Percentiles rank a stretch among this genome's conserved stretches.
Evolutionary conservation across 2,797 vertebrate species (phyloP).

Genomic region (Morus bassanus): DNA sequence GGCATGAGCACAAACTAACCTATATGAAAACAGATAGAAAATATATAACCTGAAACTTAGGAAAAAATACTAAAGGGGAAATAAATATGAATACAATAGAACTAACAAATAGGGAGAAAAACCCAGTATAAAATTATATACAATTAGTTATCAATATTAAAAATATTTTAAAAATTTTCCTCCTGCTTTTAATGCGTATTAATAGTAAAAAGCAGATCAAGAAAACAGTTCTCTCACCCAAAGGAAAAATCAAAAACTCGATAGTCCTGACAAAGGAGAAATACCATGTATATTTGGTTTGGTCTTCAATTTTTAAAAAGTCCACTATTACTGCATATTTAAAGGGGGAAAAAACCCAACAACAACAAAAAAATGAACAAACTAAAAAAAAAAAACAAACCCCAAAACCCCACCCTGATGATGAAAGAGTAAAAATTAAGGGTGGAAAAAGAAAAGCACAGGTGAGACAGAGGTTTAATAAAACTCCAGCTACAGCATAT

Average conservation of each 20-base stretch:
- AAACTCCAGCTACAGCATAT: background rate
- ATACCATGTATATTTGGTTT: background rate
- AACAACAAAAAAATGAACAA: background rate
- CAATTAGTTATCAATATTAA: background rate
- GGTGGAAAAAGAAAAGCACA: background rate
- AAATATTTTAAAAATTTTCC: background rate
- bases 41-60: background rate
- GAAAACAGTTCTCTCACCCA: background rate
- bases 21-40: background rate
- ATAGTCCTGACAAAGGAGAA: background rate
- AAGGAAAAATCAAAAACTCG: background rate
- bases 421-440: background rate
- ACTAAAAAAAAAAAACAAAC: background rate
- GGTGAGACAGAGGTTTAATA: background rate
- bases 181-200: background rate
- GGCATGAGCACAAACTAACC: background rate
- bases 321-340: background rate
- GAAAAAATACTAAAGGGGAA: background rate
- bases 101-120: background rate
- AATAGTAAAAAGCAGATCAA: background rate
- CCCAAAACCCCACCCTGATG: background rate
- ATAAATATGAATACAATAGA: background rate
- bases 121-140: background rate
- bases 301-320: background rate
- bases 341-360: background rate